These are phyloP conservation scores for Drosophila eugracilis DNA, from an alignment of 1,140 invertebrate genomes.

Conservation along the genomic window DNA sequence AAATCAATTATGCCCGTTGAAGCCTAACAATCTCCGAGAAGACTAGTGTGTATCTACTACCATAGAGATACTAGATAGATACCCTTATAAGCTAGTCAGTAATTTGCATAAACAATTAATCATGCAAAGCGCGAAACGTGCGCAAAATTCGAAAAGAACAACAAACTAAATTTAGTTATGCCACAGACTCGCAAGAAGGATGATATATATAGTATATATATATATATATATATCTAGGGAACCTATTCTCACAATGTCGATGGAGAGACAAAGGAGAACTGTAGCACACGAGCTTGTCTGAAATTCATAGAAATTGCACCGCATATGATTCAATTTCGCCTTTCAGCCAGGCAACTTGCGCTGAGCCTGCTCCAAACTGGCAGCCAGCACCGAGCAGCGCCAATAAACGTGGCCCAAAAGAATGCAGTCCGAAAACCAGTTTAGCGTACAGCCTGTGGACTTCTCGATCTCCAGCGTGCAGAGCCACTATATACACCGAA, in stretches of 20 bases:
- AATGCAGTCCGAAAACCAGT: slow-evolving; percentile 82
- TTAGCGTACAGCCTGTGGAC: slow-evolving; percentile 77
- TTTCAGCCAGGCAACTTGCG: slow-evolving; percentile 44
- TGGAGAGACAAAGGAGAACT: slow-evolving; percentile 14
- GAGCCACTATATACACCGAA: slow-evolving; percentile 31
- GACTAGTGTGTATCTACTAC: slow-evolving; percentile 12
- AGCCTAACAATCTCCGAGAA: slow-evolving; percentile 7
- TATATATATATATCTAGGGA: background rate
- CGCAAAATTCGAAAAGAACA: slow-evolving; percentile 67
- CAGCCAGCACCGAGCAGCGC: slow-evolving; percentile 47
- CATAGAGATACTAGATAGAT: background rate
- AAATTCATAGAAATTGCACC: slow-evolving; percentile 64
- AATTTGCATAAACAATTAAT: slow-evolving; percentile 84
- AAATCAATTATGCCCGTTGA: slow-evolving; percentile 49
- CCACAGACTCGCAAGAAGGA: slow-evolving; percentile 10
- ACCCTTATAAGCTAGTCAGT: slow-evolving; percentile 66
- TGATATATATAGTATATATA: background rate
- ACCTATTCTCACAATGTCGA: background rate
- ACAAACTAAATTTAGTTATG: slow-evolving; percentile 65
- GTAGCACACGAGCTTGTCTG: slow-evolving; percentile 32
- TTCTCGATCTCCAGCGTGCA: slow-evolving; percentile 51
- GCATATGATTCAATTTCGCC: slow-evolving; percentile 80
- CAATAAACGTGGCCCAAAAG: slow-evolving; percentile 81
- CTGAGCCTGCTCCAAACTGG: slow-evolving; percentile 28
- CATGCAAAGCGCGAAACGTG: slow-evolving; percentile 78